phyloP scores from a whole-genome alignment of 2,113 vertebrate genomes.

The Archocentrus centrarchus region DNA sequence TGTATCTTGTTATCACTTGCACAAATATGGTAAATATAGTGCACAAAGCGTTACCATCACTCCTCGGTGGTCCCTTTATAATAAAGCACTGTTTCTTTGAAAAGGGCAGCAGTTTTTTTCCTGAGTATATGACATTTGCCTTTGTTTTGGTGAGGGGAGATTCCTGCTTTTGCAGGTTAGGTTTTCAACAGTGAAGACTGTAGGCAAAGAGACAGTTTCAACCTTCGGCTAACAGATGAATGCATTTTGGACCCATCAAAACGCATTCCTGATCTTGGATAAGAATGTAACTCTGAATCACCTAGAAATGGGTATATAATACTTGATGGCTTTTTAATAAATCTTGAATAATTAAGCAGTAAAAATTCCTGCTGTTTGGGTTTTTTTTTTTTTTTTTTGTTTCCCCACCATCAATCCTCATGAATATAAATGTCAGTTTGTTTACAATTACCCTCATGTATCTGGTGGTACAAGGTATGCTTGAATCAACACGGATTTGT shows the following conservation, averaged over 20 bases:
- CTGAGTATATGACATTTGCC: constrained; percentile 6
- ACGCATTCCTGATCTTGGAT: not conserved
- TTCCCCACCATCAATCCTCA: constrained; percentile 7
- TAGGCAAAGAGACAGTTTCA: constrained; percentile 27
- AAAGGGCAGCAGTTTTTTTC: not conserved
- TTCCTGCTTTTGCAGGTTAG: constrained; percentile 26
- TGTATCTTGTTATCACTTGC: not conserved
- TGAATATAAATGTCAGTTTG: constrained; percentile 47
- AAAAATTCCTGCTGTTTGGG: not conserved
- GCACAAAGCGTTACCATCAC: not conserved
- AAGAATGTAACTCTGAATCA: not conserved
- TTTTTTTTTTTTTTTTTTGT: not conserved
- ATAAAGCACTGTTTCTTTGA: not conserved
- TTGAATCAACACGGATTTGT: constrained; percentile 28
- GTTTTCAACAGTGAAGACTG: not conserved
- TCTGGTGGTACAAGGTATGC: constrained; percentile 28
- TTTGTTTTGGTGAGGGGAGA: constrained; percentile 3
- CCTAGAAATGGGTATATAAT: not conserved
- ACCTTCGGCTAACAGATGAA: not conserved
- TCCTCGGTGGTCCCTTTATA: not conserved
- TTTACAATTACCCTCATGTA: constrained; percentile 27
- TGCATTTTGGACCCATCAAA: not conserved
- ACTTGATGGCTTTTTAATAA: not conserved
- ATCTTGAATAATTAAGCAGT: not conserved
- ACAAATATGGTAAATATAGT: not conserved